Base-by-base conservation (phyloP, 2,888 invertebrate genomes). In the Bembecia ichneumoniformis region DNA sequence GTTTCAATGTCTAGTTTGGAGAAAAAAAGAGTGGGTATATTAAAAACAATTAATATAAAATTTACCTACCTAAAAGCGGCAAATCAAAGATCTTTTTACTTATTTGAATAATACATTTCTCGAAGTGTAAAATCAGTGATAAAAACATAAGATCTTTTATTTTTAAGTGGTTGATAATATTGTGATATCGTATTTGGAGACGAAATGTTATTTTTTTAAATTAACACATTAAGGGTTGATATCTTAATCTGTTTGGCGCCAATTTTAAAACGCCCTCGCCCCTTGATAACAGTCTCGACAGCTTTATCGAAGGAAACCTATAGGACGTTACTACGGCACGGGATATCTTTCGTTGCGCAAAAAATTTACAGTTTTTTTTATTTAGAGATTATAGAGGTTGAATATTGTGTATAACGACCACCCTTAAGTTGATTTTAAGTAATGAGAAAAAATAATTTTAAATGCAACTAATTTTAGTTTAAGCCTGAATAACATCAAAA, bases 201-300 rank as follows among this genome's bases (percentile, higher is more conserved):
- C 46, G n/a, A 46, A 46, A 34, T 28, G 72, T 77, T 68, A 65
- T 73, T 82, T 83, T 82, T 83, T 82, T 77, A 86, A 28, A 86
- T 86, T 84, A 84, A 86, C 83, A 86, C 86, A 77, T 81, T 83
- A 78, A 74, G 71, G 65, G 68, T 64, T 69, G 82, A 73, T 83
- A 82, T 80, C 80, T 84, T 84, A 86, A 86, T 86, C 86, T 83
- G 70, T 63, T 58, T 74, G 86, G 86, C 86, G 86, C 86, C 86
- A 82, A 78, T 78, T 76, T 76, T 75, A 74, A 79, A 77, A 76
- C 28, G 81, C 71, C 68, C 71, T 74, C 67, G 71, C 68, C 76
- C 73, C 68, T 72, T 78, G 86, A 84, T 86, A 86, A 82, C 66
- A 68, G 74, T 64, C 69, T 63, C 71, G 78, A 74, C 74, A 61